Evolutionary conservation across 2,797 vertebrate species (phyloP), one percentile per base, ranked within the genome.

Genomic region (Scomberomorus guttatus): DNA sequence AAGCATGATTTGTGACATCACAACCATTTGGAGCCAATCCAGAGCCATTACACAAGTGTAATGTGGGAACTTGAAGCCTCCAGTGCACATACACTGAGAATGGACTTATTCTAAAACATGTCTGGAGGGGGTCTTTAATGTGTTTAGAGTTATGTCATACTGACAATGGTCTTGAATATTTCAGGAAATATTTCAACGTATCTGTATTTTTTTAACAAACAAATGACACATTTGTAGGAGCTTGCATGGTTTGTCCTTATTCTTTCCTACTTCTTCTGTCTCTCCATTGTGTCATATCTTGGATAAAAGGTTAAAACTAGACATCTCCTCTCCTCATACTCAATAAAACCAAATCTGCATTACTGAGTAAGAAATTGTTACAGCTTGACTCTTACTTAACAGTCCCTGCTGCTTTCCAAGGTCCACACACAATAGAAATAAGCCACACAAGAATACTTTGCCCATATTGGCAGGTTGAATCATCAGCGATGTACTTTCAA

Each of bases 351-450:
- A 24, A 42, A 56, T 75, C 65, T 67, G 27, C 27, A 32, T 32
- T 32, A 73, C 13, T 29, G 44, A 80, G 60, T 32, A 44, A 13
- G 12, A 75, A 77, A 74, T 46, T 64, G 70, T 69, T 70, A 64
- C 79, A 90, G 75, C 66, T 67, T 71, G 72, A 65, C 44, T 86
- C 78, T 93, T 92, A 82, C 70, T 77, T 91, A 91, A 93, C 72
- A 54, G 9, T 29, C 50, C 82, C 73, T 17, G 32, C 72, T 67
- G 42, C 60, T 78, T 79, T 39, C 17, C 34, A 46, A 54, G 15
- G 62, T 72, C 79, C 79, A 83, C 79, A 81, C 68, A 67, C 61
- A 64, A 68, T 74, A 64, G 62, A 76, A 86, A 85, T 75, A 82
- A 85, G 39, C 39, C 69, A n/a, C 8, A 14, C 25, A 55, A 29